Evolutionary conservation across 2,113 vertebrate genomes (phyloP), one percentile per base, ranked within the genome.

Genomic region (Tetrao urogallus): DNA sequence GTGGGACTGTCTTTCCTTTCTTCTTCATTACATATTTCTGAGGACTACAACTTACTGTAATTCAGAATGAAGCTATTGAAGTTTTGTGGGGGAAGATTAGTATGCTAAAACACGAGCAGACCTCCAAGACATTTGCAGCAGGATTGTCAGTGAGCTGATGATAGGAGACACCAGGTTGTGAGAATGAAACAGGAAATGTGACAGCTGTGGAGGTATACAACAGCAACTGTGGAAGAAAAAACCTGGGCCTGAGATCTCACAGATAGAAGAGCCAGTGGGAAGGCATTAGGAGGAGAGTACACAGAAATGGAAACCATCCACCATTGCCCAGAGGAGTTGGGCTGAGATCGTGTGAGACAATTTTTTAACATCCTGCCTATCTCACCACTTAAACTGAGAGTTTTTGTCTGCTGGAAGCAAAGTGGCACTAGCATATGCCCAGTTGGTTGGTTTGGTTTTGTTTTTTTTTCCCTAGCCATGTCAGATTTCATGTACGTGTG

Each of bases 241-340:
- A 67, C 45, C 0, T 2, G 0, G 16, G 14, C 5, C 56, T 57
- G 34, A 42, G 21, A 38, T 4, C 6, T 19, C 38, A 47, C 3
- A 22, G 57, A 45, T 7, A 34, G 61, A 13, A 81, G 14, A 90
- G 42, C 1, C 3, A 1, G 38, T 16, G 43, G 17, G 40, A 57
- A 57, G 22, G 40, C 40, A 58, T 42, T 38, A 64, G 61, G 30
- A 48, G 10, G 50, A 52, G 82, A 75, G 32, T 24, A 86, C 0
- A 0, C 52, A 81, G 25, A 43, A 11, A 13, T 27, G 52, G 70
- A 82, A 79, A 32, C 21, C 25, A 54, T 16, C 25, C 40, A 8
- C 54, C 3, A 5, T 50, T 67, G 38, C 5, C 52, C 38, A 60
- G 56, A 38, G 48, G 9, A 75, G 61, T 15, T n/a, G 28, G 5